phyloP scores from a whole-genome alignment of 2,888 invertebrate genomes.

The Luperina testacea region DNA sequence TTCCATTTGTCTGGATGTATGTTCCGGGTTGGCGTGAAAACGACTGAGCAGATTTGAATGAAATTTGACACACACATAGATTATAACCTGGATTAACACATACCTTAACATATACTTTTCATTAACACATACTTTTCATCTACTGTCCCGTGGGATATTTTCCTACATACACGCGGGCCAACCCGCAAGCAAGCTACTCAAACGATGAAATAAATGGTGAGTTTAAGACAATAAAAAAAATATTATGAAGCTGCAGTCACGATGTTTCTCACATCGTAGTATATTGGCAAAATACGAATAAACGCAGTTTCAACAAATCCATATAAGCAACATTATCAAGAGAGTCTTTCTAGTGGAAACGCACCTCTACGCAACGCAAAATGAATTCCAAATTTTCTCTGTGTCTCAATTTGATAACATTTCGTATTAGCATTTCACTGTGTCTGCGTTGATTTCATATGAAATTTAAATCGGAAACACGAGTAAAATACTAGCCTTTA shows the following conservation, averaged over 20 bases:
- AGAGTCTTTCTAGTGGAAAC: slow-evolving; percentile 32
- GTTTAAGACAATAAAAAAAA: too few relatives aligned
- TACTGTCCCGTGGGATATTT: neutral
- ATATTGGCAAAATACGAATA: neutral
- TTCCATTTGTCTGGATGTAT: too few relatives aligned
- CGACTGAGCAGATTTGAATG: too few relatives aligned
- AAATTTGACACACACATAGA: too few relatives aligned
- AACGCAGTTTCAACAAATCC: neutral
- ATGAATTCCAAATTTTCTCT: slow-evolving; percentile 69
- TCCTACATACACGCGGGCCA: neutral
- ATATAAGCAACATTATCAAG: neutral
- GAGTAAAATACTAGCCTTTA: slow-evolving; percentile 42
- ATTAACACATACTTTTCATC: too few relatives aligned
- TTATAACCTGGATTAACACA: too few relatives aligned
- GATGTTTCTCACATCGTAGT: neutral
- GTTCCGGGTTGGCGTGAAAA: too few relatives aligned
- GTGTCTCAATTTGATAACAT: slow-evolving; percentile 68
- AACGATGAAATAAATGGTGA: neutral
- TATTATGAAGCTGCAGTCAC: neutral
- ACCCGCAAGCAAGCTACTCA: too few relatives aligned
- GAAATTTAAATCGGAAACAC: slow-evolving; percentile 69
- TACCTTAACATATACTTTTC: too few relatives aligned
- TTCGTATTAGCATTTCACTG: slow-evolving; percentile 68
- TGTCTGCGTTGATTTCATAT: slow-evolving; percentile 70
- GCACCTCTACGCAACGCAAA: slow-evolving; percentile 51